Conservation (phyloP, 2,888 invertebrate species). For the Patella caerulea region DNA sequence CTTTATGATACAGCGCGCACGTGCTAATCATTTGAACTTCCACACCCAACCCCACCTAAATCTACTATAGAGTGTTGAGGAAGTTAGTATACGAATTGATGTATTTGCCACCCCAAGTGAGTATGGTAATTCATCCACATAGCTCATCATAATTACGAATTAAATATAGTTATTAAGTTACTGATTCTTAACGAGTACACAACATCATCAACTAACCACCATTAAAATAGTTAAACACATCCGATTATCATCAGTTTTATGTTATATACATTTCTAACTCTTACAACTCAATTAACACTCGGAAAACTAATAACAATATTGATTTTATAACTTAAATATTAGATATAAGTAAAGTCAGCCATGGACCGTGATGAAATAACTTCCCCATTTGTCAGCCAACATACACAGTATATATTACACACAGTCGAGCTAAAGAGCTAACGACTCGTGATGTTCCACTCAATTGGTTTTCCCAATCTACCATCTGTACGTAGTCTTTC, state of each 20-base stretch:
- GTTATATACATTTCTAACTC: not conserved
- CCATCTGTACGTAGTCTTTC: not conserved
- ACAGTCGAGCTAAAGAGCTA: not conserved
- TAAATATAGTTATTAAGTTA: too few species aligned
- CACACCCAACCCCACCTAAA: too few species aligned
- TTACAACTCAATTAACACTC: conserved; percentile 3
- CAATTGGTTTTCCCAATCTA: not conserved
- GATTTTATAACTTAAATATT: not conserved
- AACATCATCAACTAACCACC: too few species aligned
- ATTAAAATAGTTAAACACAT: too few species aligned
- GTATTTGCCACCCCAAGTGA: too few species aligned
- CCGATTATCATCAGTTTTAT: not conserved
- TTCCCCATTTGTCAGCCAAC: not conserved
- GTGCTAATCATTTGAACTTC: too few species aligned
- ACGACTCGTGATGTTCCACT: not conserved
- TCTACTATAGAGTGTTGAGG: too few species aligned
- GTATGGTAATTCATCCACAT: too few species aligned
- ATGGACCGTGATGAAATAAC: not conserved
- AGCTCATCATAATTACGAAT: too few species aligned
- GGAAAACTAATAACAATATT: conserved; percentile 7
- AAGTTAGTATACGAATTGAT: too few species aligned
- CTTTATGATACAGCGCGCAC: too few species aligned
- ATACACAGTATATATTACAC: not conserved
- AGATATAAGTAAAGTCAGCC: not conserved
- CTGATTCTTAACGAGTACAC: too few species aligned